These are phyloP conservation scores for Drosophila kepulauana DNA, from an alignment of 1,140 invertebrate genomes.

Conservation along the genomic window DNA sequence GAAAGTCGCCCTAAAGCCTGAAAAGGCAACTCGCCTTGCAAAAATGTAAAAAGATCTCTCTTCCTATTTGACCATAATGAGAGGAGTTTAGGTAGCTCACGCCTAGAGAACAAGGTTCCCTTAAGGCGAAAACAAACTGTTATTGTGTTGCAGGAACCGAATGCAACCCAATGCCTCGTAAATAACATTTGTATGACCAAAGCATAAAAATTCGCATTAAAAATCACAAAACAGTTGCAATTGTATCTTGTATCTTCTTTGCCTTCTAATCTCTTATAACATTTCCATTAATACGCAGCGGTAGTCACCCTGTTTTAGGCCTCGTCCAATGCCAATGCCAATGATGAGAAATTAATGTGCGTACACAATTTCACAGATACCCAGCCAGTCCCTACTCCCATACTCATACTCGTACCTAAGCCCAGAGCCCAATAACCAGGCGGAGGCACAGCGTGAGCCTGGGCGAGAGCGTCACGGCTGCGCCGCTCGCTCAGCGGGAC, in stretches of 20 bases:
- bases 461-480: slow-evolving; percentile 43
- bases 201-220: slow-evolving; percentile 79
- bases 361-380: slow-evolving; percentile 61
- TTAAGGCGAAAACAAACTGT: slow-evolving; percentile 41
- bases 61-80: slow-evolving; percentile 66
- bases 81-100: slow-evolving; percentile 73
- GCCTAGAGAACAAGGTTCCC: slow-evolving; percentile 20
- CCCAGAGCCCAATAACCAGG: slow-evolving; percentile 27
- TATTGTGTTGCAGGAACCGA: slow-evolving; percentile 17
- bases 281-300: slow-evolving; percentile 81
- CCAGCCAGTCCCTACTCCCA: background rate
- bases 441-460: slow-evolving; percentile 56
- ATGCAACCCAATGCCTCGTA: slow-evolving; percentile 39
- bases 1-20: slow-evolving; percentile 48
- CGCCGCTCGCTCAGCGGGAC: slow-evolving; percentile 64
- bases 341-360: slow-evolving; percentile 83
- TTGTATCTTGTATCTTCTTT: slow-evolving; percentile 53
- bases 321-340: slow-evolving; percentile 43
- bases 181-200: slow-evolving; percentile 64
- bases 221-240: slow-evolving; percentile 72
- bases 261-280: slow-evolving; percentile 78
- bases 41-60: slow-evolving; percentile 2
- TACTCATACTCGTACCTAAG: slow-evolving; percentile 21
- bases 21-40: background rate
- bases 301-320: slow-evolving; percentile 51